A percentile compares a stretch with the other conserved stretches of the same genome.
phyloP scores from a whole-genome alignment of 1,140 invertebrate genomes.

The Papilio glaucus region DNA sequence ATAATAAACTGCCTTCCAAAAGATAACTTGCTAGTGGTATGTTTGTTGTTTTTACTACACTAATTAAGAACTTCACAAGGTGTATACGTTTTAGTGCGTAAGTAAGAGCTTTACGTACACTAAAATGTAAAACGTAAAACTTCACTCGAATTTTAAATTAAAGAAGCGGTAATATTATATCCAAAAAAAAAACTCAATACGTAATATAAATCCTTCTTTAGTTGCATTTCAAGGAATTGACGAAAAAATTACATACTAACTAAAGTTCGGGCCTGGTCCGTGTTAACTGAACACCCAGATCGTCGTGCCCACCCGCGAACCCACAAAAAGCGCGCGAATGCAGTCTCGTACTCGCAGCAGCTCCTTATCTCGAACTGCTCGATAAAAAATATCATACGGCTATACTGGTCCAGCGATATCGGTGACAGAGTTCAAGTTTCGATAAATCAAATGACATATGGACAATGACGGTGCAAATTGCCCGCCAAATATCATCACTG shows the following conservation, averaged over 20 bases:
- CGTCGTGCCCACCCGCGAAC: conserved; percentile 30
- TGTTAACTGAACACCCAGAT: conserved; percentile 33
- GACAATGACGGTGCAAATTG: conserved; percentile 44
- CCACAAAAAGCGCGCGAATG: conserved; percentile 26
- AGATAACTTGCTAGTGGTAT: no score
- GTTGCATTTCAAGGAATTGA: conserved; percentile 6
- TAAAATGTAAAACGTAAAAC: no score
- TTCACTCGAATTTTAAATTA: no score
- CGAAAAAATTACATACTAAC: conserved; percentile 16
- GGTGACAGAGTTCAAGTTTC: conserved; percentile 32
- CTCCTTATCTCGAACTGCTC: conserved; percentile 27
- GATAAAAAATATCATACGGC: conserved; percentile 23
- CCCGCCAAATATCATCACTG: conserved; percentile 21
- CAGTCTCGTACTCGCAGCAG: conserved; percentile 25
- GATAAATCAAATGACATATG: conserved; percentile 41
- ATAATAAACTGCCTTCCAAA: no score
- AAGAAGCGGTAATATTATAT: no score
- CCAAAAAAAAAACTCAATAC: no score
- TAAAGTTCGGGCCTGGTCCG: conserved; percentile 8
- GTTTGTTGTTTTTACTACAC: no score
- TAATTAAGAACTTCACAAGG: no score
- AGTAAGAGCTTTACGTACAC: no score
- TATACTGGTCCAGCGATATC: conserved; percentile 11
- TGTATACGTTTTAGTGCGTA: no score
- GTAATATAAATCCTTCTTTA: conserved; percentile 21